Base-by-base conservation (phyloP, 1,140 invertebrate genomes). In the Drosophila sp. region DNA sequence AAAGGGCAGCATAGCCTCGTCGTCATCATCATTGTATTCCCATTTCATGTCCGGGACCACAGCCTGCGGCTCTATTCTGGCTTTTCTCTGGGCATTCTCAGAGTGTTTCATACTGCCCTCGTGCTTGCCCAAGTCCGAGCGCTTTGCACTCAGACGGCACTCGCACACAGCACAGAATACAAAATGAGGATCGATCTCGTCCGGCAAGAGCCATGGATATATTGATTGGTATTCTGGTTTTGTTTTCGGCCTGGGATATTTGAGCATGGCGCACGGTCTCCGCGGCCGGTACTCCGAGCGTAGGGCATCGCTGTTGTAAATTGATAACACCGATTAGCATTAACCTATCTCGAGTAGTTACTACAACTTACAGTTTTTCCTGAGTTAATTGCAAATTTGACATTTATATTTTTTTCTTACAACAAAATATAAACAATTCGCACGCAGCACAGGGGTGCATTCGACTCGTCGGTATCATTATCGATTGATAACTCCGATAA, bases 91-190 rank as follows among this genome's bases (percentile, higher is more conserved):
- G 1, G 90, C 75, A 23, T 90, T 90, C 32, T 90, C 85, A 38
- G 85, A 74, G 41, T 90, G 85, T 23, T 90, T 90, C 1, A 90
- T 90, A 66, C 85, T 90, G 64, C 85, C 86, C 65, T 90, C 85
- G 30, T 90, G 85, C 33, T 90, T 90, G 35, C 85, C 85, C 1
- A 90, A 50, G 33, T 90, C 85, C 0, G 85, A 90, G 11, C 85
- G 81, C 60, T 90, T 90, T 23, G 86, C 89, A 54, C 86, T 90
- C 1, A 90, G 66, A 0, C 85, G 60, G 25, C 85, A 90, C 50
- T 90, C 85, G 33, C 85, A 90, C 4, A 90, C 56, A 5, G 82
- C 79, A 41, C 85, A 90, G 44, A 90, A 90, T 10, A 90, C 85
- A 55, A 90, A 90, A 60, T 90, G 86, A 11, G 85, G 86, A 86